Evolutionary conservation across 2,113 vertebrate genomes (phyloP).

Genomic region (Poecilia latipinna): DNA sequence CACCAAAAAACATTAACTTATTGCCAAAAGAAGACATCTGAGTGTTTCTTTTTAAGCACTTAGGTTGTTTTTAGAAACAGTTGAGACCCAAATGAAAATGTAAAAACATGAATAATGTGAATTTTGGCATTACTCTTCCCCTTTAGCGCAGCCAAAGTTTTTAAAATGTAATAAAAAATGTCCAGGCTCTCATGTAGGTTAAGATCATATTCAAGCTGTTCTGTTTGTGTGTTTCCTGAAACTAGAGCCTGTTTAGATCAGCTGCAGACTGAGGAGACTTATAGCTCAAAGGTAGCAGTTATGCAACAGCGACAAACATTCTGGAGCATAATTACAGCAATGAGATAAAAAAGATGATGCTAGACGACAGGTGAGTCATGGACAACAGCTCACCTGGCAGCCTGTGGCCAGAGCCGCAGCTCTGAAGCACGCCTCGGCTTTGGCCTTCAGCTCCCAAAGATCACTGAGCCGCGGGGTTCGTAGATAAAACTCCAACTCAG

Average conservation of each 20-base stretch:
- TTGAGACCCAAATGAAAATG: too few relatives aligned
- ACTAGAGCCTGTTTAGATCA: neutral
- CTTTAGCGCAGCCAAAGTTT: too few relatives aligned
- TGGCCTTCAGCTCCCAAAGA: constrained; percentile 82
- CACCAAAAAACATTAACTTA: too few relatives aligned
- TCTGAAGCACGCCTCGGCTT: constrained; percentile 87
- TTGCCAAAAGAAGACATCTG: too few relatives aligned
- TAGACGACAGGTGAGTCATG: neutral
- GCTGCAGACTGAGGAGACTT: neutral
- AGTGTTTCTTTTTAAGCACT: too few relatives aligned
- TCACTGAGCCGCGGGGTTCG: constrained; percentile 84
- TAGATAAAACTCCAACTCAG: constrained; percentile 86
- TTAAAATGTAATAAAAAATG: neutral
- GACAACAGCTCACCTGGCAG: constrained; percentile 80
- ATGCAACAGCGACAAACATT: neutral
- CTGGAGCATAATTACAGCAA: neutral
- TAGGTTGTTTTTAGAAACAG: too few relatives aligned
- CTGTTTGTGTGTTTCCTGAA: neutral
- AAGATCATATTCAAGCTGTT: too few relatives aligned
- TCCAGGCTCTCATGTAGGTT: neutral
- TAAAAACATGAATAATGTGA: too few relatives aligned
- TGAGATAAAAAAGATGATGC: neutral
- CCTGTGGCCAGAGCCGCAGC: constrained; percentile 87
- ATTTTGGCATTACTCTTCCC: too few relatives aligned
- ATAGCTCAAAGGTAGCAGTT: neutral